phyloP scores from a whole-genome alignment of 2,888 invertebrate species.

The Helicoverpa assulta region DNA sequence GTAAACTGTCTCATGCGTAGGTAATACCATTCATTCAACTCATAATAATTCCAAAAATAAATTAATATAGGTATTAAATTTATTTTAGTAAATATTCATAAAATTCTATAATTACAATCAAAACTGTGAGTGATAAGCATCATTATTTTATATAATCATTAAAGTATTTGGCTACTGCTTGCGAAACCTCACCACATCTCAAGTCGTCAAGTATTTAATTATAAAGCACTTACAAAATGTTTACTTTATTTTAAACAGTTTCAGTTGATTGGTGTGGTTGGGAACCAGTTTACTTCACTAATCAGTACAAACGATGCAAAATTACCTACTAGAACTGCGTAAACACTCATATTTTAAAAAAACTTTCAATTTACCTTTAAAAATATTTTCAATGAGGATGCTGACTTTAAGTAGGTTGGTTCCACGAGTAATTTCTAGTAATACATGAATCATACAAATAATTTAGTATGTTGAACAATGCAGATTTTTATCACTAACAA shows the following conservation, averaged over 20 bases:
- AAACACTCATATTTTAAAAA: too few species aligned
- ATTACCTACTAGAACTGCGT: neutral
- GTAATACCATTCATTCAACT: constrained; percentile 9
- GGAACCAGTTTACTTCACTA: neutral
- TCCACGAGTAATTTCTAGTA: constrained; percentile 28
- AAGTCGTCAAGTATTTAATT: neutral
- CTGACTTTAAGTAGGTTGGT: constrained; percentile 33
- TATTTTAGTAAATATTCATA: too few species aligned
- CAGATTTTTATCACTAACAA: constrained; percentile 48
- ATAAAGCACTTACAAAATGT: neutral
- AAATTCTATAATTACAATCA: too few species aligned
- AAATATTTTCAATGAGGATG: too few species aligned
- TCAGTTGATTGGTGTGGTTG: neutral
- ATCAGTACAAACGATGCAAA: neutral
- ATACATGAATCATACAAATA: constrained; percentile 50
- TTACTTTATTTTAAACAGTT: neutral
- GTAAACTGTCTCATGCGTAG: constrained; percentile 7
- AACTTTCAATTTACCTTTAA: too few species aligned
- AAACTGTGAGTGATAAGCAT: too few species aligned
- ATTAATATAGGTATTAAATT: too few species aligned
- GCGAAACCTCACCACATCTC: neutral
- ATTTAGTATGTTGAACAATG: constrained; percentile 27
- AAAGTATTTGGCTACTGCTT: neutral
- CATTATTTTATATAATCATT: too few species aligned
- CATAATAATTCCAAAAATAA: neutral